Evolutionary conservation across 1,140 invertebrate genomes (phyloP), one percentile per base, ranked within the genome.

Genomic region (Pristionchus pacificus): DNA sequence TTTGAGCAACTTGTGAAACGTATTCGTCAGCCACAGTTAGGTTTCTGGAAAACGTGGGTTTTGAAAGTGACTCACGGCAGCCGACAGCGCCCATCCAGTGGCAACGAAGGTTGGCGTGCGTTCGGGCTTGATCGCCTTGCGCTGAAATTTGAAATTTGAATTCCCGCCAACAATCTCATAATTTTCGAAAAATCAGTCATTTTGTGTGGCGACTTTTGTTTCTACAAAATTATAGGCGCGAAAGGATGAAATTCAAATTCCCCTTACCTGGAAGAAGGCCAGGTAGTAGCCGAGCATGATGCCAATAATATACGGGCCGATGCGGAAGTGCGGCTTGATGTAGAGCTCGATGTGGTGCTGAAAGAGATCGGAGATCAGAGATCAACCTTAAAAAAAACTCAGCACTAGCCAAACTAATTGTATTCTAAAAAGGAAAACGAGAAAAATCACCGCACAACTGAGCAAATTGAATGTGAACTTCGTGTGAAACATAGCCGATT

Each of bases 291-390:
- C 86, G 2, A 86, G 78, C 13, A 86, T 70, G 59, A 87, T 71
- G 6, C 86, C 86, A 62, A 87, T 81, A 68, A 85, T 78, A 71
- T 85, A 87, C 24, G 85, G 80, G 0, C 84, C 82, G 31, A 86
- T 84, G 10, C 86, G 77, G 71, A 83, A 86, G 82, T 85, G 85
- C 2, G 86, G 86, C 32, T 83, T 84, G 27, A 86, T 85, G 77
- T 87, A 87, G 24, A 87, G 84, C 31, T 83, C 72, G 49, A 83
- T 64, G 68, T 83, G 81, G 65, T 83, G 81, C 73, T 77, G 61
- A 58, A 71, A 72, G 28, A n/a, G n/a, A n/a, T n/a, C n/a, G n/a
- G n/a, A n/a, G n/a, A n/a, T n/a, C n/a, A n/a, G n/a, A n/a, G n/a
- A n/a, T n/a, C n/a, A n/a, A n/a, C n/a, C n/a, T n/a, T n/a, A n/a